These are phyloP conservation scores for Cryptoprocta ferox DNA, from an alignment of 2,797 vertebrate genomes.

Conservation along the genomic window DNA sequence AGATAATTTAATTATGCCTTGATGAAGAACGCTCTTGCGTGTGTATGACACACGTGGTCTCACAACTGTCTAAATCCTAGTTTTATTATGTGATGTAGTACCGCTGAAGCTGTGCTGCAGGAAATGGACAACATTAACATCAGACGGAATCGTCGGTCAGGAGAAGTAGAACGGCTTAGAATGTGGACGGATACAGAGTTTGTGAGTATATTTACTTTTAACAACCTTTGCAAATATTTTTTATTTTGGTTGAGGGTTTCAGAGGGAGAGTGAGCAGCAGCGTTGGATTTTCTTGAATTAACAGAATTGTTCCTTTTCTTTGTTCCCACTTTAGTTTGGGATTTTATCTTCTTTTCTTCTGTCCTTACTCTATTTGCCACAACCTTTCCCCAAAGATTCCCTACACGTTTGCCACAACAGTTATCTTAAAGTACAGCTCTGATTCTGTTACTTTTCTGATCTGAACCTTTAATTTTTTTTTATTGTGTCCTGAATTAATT, in stretches of 20 bases:
- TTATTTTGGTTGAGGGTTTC: slow-evolving; percentile 12
- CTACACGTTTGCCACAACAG: neutral
- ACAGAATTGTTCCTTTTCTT: slow-evolving; percentile 4
- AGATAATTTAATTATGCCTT: slow-evolving; percentile 34
- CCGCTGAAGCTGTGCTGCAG: slow-evolving; percentile 98
- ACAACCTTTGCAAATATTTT: neutral
- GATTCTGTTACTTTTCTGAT: slow-evolving; percentile 16
- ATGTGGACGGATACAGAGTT: slow-evolving; percentile 99
- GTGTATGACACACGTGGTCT: neutral
- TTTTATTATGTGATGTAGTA: slow-evolving; percentile 87
- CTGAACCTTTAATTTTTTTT: slow-evolving; percentile 17
- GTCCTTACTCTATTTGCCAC: neutral
- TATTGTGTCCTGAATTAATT: slow-evolving; percentile 12
- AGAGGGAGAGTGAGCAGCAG: neutral
- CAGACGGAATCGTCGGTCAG: slow-evolving; percentile 92
- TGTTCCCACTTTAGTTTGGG: neutral
- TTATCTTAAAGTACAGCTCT: neutral
- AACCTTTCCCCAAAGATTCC: neutral
- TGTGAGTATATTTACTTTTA: slow-evolving; percentile 87
- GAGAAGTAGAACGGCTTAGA: slow-evolving; percentile 96
- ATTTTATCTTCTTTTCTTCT: neutral
- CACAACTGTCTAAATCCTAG: neutral
- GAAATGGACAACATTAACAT: slow-evolving; percentile 99
- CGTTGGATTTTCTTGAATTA: slow-evolving; percentile 15
- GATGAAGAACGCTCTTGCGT: neutral